Evolutionary conservation across 2,797 vertebrate genomes (phyloP), one percentile per base, ranked within the genome.

Genomic region (Champsocephalus gunnari): DNA sequence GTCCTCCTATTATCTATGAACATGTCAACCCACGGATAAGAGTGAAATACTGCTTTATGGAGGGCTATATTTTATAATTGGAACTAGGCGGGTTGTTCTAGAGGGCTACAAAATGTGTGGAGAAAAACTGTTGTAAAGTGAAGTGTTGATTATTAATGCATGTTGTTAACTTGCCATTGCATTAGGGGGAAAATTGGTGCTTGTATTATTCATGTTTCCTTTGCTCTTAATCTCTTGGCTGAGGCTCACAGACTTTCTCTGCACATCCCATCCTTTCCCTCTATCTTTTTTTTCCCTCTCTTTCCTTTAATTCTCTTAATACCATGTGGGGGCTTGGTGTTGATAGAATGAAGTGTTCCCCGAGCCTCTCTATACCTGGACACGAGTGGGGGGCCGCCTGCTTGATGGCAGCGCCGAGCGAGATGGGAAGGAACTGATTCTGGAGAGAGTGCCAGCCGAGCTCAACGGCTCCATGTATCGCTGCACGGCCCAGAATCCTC

Each of bases 391-490:
- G 3, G 97, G 97, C 59, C 95, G 96, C 66, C 95, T 99, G 48
- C 94, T 99, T 34, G 98, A 99, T 0, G 98, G 98, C 86, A 99
- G 97, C 51, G 0, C 92, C 0, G 97, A 99, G 90, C 96, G 95
- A 0, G 96, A 96, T 0, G 98, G 98, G 10, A 97, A 93, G 84
- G 97, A 98, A 82, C 95, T 99, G 92, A 94, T 99, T 71, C 91
- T 99, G 92, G 98, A 99, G 88, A 82, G 98, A 4, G 98, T 99
- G 17, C 98, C 97, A 0, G 96, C 98, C 0, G 98, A 99, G 84
- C 97, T 99, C 69, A 99, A 99, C 0, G 98, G 98, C 77, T 98
- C 98, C 91, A 98, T 99, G 98, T 99, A 98, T 83, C 97, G 97
- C 89, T 99, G 98, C 94, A 99, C 97, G 0, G 98, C 98, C 32